Conservation (phyloP, 2,888 invertebrate species). For the Trachelus iudaicus region DNA sequence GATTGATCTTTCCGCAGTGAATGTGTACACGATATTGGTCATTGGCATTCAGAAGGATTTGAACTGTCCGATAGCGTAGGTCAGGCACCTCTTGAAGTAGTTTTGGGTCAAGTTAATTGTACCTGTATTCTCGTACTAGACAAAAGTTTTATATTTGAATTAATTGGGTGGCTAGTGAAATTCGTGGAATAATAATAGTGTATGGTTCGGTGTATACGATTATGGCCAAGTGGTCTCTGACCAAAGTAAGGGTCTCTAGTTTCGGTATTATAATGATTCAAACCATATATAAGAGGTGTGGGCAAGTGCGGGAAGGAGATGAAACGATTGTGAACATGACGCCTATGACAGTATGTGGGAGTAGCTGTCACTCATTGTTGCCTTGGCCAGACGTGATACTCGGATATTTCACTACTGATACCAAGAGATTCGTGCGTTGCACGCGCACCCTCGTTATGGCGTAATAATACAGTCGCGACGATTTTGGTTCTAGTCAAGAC, state of each 20-base stretch:
- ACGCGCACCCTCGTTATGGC: constrained; percentile 34
- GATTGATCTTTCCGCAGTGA: background rate
- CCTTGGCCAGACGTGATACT: constrained; percentile 46
- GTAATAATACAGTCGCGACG: constrained; percentile 5
- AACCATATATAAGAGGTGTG: constrained; percentile 3
- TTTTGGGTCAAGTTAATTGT: background rate
- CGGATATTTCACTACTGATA: constrained; percentile 41
- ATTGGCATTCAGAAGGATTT: background rate
- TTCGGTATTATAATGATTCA: background rate
- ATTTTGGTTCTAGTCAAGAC: background rate
- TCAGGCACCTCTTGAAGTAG: background rate
- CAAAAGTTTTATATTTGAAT: background rate
- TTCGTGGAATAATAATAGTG: background rate
- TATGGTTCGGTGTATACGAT: background rate
- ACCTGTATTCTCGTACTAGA: background rate
- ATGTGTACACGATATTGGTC: background rate
- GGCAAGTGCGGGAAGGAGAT: constrained; percentile 6
- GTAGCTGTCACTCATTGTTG: constrained; percentile 64
- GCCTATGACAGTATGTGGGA: constrained; percentile 62
- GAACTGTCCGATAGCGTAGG: background rate
- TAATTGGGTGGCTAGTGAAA: background rate
- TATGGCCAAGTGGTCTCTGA: background rate
- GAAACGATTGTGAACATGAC: constrained; percentile 48
- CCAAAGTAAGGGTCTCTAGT: constrained; percentile 8
- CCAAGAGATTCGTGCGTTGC: constrained; percentile 32